Evolutionary conservation across 2,888 invertebrate species (phyloP).

Genomic region (Campopleginae sp.): DNA sequence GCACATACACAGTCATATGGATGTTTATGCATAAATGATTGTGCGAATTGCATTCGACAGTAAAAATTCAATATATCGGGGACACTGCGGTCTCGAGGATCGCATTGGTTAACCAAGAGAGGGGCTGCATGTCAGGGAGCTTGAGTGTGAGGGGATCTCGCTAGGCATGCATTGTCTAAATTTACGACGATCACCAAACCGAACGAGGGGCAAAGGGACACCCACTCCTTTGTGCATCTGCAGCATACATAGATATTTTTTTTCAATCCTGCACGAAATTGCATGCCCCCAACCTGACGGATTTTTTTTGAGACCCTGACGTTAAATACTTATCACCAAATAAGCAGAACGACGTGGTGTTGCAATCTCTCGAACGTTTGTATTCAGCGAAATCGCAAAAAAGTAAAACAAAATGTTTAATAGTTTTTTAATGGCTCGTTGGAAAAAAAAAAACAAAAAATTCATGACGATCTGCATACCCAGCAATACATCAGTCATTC

Average conservation of each 20-base stretch:
- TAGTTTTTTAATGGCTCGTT: too few relatives aligned
- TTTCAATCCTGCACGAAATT: constrained; percentile 11
- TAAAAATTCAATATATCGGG: constrained; percentile 49
- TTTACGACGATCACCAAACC: constrained; percentile 70
- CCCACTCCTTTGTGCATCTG: constrained; percentile 27
- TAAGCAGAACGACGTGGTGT: too few relatives aligned
- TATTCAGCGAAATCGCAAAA: too few relatives aligned
- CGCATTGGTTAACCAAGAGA: constrained; percentile 18
- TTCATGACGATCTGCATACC: too few relatives aligned
- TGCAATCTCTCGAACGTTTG: too few relatives aligned
- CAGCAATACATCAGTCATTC: background rate
- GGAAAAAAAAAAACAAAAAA: too few relatives aligned
- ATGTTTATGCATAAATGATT: constrained; percentile 13
- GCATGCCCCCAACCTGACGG: background rate
- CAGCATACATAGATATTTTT: background rate
- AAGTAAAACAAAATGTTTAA: too few relatives aligned
- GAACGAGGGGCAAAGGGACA: constrained; percentile 22
- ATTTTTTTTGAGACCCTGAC: background rate
- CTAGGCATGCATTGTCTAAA: constrained; percentile 70
- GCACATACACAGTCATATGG: background rate
- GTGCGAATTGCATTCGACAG: constrained; percentile 52
- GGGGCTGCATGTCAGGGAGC: constrained; percentile 24
- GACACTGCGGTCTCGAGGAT: constrained; percentile 30
- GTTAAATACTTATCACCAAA: background rate
- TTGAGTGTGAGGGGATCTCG: constrained; percentile 39